Base-by-base conservation (phyloP, 1,140 invertebrate species). In the Procambarus clarkii region DNA sequence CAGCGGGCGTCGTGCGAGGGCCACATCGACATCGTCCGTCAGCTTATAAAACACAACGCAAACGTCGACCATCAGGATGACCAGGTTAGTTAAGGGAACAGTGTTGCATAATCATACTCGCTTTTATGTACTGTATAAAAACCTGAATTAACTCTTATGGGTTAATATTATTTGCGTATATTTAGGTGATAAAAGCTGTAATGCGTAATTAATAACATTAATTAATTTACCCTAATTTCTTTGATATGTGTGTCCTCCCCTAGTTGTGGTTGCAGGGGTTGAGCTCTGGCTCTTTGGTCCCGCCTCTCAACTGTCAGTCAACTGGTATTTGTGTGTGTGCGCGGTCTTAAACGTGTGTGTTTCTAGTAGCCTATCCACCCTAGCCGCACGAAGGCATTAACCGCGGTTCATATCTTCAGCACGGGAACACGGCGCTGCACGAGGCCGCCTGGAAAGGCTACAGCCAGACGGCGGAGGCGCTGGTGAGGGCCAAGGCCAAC, bases 401-500 rank as follows among this genome's bases (percentile, higher is more conserved):
- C 34, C 34, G 34, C 34, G 0, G 34, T 34, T 34, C 34, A 5
- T 74, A 8, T 34, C 69, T 94, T 79, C 94, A 98, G 97, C 97
- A 98, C 95, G 98, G 98, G 71, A 99, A 99, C 95, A 98, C 98
- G 58, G 97, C 98, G 2, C 94, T 98, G 7, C 98, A 99, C 94
- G 98, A 99, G 94, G 97, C 98, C 2, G 96, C 98, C 1, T 99
- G 98, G 97, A 97, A 98, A 93, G 98, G 98, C 0, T 99, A 97
- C 94, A 98, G 98, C 94, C 96, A 97, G 80, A 97, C 97, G 69
- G 96, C 98, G 48, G 96, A 97, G 92, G 94, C 97, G 24, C 95
- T 99, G 69, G 96, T 96, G 74, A 95, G 96, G 92, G 94, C 95
- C 34, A 96, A 96, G 76, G 96, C 96, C 3, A 96, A 97, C 86